Evolutionary conservation across 37 sponge, comb jelly and placozoan genomes (phyloP).

Genomic region (Aphrocallistes beatrix): DNA sequence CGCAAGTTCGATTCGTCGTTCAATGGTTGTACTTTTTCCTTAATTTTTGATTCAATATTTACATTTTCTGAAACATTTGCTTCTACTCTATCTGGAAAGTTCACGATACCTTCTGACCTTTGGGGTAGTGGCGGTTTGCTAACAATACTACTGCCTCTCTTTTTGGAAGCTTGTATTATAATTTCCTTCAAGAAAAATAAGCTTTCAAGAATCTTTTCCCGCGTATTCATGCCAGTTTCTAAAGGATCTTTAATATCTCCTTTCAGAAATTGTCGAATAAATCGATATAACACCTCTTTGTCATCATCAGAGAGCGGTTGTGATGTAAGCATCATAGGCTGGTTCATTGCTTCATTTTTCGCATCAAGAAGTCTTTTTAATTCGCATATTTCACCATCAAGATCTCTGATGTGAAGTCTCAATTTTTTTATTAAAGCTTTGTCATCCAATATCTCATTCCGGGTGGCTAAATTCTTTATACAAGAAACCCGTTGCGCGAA

Average conservation of each 20-base stretch:
- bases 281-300: background rate
- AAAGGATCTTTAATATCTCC: background rate
- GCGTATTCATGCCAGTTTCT: background rate
- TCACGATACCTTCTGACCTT: too few species aligned
- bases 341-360: background rate
- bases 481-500: conserved; percentile 83
- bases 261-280: background rate
- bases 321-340: background rate
- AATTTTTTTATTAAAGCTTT: conserved; percentile 61
- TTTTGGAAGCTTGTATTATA: background rate
- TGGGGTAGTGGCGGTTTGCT: background rate
- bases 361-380: background rate
- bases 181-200: conserved; percentile 2
- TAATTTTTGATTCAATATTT: too few species aligned
- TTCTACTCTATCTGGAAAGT: too few species aligned
- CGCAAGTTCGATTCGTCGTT: too few species aligned
- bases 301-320: conserved; percentile 18
- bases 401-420: conserved; percentile 42
- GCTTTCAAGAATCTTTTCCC: background rate
- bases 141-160: background rate
- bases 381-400: conserved; percentile 46
- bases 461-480: conserved; percentile 56
- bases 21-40: too few species aligned
- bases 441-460: conserved; percentile 80
- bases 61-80: too few species aligned